Conservation (phyloP, 1,140 invertebrate genomes). For the Globodera ellingtonae region DNA sequence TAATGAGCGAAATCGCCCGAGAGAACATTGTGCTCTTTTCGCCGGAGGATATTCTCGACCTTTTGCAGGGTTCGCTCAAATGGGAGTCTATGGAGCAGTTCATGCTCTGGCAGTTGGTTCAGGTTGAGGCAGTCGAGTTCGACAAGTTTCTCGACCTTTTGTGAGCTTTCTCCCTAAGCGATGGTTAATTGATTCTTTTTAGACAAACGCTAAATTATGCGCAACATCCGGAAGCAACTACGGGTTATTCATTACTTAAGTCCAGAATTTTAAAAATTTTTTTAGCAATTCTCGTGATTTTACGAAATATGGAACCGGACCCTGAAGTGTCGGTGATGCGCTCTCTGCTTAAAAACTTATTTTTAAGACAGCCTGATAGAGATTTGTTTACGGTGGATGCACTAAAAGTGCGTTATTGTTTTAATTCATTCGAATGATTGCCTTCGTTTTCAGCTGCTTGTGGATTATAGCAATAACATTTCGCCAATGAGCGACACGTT, state of each 20-base stretch:
- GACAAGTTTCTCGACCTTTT: slow-evolving; percentile 22
- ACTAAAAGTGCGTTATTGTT: slow-evolving; percentile 31
- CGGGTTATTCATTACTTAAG: neutral
- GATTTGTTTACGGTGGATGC: slow-evolving; percentile 43
- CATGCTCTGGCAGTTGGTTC: slow-evolving; percentile 42
- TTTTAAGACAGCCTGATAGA: slow-evolving; percentile 26
- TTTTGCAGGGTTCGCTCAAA: slow-evolving; percentile 29
- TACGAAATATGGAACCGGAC: slow-evolving; percentile 40
- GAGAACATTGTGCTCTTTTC: slow-evolving; percentile 41
- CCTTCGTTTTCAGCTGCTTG: slow-evolving; percentile 14
- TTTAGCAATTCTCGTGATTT: slow-evolving; percentile 33
- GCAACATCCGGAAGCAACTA: slow-evolving; percentile 35
- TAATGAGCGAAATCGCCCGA: slow-evolving; percentile 36
- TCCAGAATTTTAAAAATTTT: neutral
- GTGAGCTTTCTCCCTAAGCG: neutral
- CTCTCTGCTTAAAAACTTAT: slow-evolving; percentile 13
- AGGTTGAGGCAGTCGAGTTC: slow-evolving; percentile 21
- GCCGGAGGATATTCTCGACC: slow-evolving; percentile 8
- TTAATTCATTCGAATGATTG: neutral
- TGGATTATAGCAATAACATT: slow-evolving; percentile 27
- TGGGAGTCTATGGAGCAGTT: slow-evolving; percentile 45
- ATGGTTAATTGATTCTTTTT: slow-evolving; percentile 17
- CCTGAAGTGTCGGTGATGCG: slow-evolving; percentile 22
- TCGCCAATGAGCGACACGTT: slow-evolving; percentile 13
- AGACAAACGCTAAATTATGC: slow-evolving; percentile 31